phyloP scores from a whole-genome alignment of 2,888 invertebrate species.

The Tinea semifulvella region DNA sequence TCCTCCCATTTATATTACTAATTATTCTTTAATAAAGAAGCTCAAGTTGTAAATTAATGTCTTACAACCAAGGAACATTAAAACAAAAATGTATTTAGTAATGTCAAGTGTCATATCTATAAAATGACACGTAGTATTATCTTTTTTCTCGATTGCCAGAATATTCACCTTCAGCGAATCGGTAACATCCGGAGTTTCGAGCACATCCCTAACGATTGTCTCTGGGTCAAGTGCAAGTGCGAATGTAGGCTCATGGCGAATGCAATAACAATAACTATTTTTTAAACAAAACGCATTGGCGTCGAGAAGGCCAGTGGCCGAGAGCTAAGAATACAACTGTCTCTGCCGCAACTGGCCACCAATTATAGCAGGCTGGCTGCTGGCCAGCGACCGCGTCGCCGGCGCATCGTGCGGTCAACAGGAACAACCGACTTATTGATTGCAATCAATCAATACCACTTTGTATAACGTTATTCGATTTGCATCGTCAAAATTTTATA shows the following conservation, averaged over 20 bases:
- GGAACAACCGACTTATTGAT: conserved; percentile 46
- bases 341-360: conserved; percentile 75
- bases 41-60: not conserved
- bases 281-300: conserved; percentile 31
- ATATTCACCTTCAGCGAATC: conserved; percentile 29
- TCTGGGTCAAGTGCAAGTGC: conserved; percentile 61
- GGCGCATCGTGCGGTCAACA: conserved; percentile 30
- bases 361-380: conserved; percentile 87
- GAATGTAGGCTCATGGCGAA: conserved; percentile 28
- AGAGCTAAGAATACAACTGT: conserved; percentile 75
- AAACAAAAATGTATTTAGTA: too few species aligned
- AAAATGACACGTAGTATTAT: too few species aligned
- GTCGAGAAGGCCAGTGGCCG: conserved; percentile 58
- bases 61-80: too few species aligned
- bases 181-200: conserved; percentile 21
- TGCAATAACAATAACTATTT: conserved; percentile 28
- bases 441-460: conserved; percentile 37
- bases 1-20: not conserved
- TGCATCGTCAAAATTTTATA: too few species aligned
- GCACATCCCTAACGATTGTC: conserved; percentile 28
- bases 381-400: conserved; percentile 71
- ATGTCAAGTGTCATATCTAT: too few species aligned
- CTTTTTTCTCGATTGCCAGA: conserved; percentile 26
- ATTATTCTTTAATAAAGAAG: not conserved
- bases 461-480: not conserved